Percentiles rank a stretch among this genome's conserved stretches.
These are phyloP conservation scores for Prunella himalayana DNA, from an alignment of 2,113 vertebrate species.

Conservation along the genomic window DNA sequence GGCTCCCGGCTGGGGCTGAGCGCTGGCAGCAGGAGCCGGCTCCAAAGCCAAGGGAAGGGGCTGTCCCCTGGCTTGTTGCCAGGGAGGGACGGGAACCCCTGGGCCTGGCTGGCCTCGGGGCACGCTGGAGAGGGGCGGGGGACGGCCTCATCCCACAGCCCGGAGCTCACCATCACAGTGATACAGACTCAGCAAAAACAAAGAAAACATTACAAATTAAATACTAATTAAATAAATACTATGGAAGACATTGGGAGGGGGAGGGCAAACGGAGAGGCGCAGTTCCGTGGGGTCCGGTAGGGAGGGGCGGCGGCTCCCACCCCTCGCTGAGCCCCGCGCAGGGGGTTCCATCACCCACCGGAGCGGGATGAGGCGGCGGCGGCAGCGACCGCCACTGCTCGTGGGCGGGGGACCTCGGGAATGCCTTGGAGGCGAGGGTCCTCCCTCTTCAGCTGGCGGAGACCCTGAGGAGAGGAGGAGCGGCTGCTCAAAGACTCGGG, in stretches of 20 bases:
- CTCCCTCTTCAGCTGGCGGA: neutral
- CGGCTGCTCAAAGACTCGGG: conserved; percentile 44
- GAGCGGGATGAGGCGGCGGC: neutral
- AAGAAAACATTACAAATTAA: conserved; percentile 81
- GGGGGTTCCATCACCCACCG: neutral
- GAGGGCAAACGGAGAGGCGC: conserved; percentile 51
- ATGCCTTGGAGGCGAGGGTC: neutral
- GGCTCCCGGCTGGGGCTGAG: neutral
- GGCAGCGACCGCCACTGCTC: neutral
- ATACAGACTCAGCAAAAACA: conserved; percentile 76
- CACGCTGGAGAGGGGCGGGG: neutral
- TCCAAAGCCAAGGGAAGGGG: neutral
- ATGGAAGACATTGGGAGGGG: conserved; percentile 73
- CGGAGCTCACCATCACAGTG: conserved; percentile 75
- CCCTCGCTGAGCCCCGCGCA: neutral
- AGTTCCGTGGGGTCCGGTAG: conserved; percentile 9
- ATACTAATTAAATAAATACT: conserved; percentile 86
- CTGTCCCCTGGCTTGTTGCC: neutral
- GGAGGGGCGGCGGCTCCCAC: neutral
- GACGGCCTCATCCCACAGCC: neutral
- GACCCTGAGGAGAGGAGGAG: conserved; percentile 51
- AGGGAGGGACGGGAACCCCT: neutral
- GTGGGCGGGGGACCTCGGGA: neutral
- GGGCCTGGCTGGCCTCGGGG: neutral
- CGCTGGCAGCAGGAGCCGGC: neutral